phyloP scores from a whole-genome alignment of 1,140 invertebrate genomes.

The Drosophila busckii region DNA sequence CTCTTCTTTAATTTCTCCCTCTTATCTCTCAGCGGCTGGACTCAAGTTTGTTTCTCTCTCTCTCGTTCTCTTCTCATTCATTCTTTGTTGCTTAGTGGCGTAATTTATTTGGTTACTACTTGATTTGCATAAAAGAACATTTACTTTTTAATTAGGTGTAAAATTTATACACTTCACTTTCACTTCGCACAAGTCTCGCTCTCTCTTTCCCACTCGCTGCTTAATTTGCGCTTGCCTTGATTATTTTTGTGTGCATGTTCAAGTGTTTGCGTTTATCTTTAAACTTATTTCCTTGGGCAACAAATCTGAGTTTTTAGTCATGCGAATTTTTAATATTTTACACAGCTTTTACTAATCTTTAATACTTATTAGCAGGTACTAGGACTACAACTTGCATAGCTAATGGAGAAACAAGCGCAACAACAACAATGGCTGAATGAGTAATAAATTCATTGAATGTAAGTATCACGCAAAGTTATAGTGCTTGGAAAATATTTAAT shows the following conservation, averaged over 20 bases:
- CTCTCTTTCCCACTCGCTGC: not conserved
- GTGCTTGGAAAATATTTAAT: too few relatives aligned
- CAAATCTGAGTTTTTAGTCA: too few relatives aligned
- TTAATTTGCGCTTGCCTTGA: slow-evolving; percentile 1
- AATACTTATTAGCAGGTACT: too few relatives aligned
- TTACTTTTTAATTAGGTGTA: slow-evolving; percentile 77
- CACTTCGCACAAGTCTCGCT: slow-evolving; percentile 40
- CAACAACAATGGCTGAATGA: too few relatives aligned
- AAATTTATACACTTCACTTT: slow-evolving; percentile 76
- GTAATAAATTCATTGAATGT: too few relatives aligned
- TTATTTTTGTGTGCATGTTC: slow-evolving; percentile 3
- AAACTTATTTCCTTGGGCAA: too few relatives aligned
- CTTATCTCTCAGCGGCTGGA: not conserved
- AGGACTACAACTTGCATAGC: too few relatives aligned
- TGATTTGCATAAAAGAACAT: slow-evolving; percentile 76
- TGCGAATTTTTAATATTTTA: too few relatives aligned
- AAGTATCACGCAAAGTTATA: too few relatives aligned
- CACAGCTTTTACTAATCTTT: too few relatives aligned
- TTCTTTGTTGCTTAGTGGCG: slow-evolving; percentile 17
- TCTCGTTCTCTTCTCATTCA: slow-evolving; percentile 9
- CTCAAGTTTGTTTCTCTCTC: slow-evolving; percentile 8
- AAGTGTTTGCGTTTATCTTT: too few relatives aligned
- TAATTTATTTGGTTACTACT: slow-evolving; percentile 76
- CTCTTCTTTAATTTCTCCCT: not conserved
- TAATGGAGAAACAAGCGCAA: too few relatives aligned